phyloP scores from a whole-genome alignment of 2,797 vertebrate genomes.

The Leptatherina wallacei region DNA sequence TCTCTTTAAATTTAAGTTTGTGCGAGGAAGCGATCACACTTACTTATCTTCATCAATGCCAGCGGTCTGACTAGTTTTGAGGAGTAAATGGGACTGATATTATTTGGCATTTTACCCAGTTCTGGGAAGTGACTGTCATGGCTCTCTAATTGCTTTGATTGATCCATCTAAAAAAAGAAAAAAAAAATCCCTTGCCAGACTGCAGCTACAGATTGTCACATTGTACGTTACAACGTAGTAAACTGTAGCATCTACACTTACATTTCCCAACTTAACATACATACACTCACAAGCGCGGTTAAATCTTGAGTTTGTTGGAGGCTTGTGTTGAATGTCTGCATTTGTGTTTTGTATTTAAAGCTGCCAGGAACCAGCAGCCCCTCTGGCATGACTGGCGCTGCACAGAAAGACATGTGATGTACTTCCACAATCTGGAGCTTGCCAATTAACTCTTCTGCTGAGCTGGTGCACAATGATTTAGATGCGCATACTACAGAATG shows the following conservation, averaged over 20 bases:
- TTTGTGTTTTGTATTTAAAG: conserved; percentile 57
- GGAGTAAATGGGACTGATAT: conserved; percentile 40
- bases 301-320: conserved; percentile 13
- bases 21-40: conserved; percentile 26
- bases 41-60: conserved; percentile 42
- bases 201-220: conserved; percentile 22
- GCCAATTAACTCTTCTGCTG: conserved; percentile 60
- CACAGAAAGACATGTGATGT: conserved; percentile 47
- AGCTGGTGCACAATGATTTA: conserved; percentile 38
- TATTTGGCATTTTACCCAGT: conserved; percentile 64
- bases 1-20: conserved; percentile 33
- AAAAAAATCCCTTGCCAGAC: conserved; percentile 31
- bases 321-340: conserved; percentile 29
- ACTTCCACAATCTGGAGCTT: conserved; percentile 39
- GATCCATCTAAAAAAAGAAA: conserved; percentile 63
- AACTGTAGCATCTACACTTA: conserved; percentile 29
- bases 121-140: conserved; percentile 57
- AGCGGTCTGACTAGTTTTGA: conserved; percentile 22
- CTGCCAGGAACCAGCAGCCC: conserved; percentile 60
- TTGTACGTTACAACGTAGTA: conserved; percentile 28
- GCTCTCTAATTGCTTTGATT: conserved; percentile 70
- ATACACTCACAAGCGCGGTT: conserved; percentile 12
- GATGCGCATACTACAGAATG: conserved; percentile 26
- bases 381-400: conserved; percentile 56
- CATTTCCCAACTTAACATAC: conserved; percentile 24